phyloP scores from a whole-genome alignment of 1,140 invertebrate genomes.

The Archivesica marissinica region DNA sequence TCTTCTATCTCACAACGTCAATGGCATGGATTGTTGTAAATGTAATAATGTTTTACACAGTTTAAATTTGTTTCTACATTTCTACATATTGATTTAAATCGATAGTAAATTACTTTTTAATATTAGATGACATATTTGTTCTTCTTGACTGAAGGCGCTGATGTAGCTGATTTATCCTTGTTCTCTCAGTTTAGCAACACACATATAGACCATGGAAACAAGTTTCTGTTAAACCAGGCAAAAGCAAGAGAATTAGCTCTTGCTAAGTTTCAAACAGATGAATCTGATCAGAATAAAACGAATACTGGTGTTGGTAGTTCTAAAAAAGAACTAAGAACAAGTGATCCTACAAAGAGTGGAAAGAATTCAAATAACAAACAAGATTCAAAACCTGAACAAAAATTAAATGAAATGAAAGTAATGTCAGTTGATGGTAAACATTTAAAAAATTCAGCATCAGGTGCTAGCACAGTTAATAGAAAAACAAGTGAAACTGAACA shows the following conservation, averaged over 20 bases:
- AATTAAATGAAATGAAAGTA: background rate
- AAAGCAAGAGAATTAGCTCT: background rate
- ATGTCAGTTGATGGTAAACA: background rate
- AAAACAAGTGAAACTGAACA: background rate
- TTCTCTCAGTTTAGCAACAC: background rate
- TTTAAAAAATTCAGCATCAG: background rate
- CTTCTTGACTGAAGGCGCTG: too few relatives aligned
- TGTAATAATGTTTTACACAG: too few relatives aligned
- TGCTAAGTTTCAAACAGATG: slow-evolving; percentile 2
- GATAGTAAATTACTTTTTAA: too few relatives aligned
- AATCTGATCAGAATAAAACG: background rate
- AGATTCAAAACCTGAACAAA: background rate
- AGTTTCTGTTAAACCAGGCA: background rate
- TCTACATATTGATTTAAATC: too few relatives aligned
- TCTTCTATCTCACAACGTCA: too few relatives aligned
- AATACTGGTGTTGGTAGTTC: background rate
- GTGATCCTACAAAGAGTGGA: background rate
- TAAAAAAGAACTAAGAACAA: background rate
- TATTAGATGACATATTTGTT: too few relatives aligned
- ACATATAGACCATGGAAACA: background rate
- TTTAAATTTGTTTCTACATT: too few relatives aligned
- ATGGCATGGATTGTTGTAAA: too few relatives aligned
- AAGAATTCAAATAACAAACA: background rate
- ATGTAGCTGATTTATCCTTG: background rate
- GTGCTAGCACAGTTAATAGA: background rate